Conservation (phyloP, 2,797 vertebrate genomes). For the Urophycis tenuis region DNA sequence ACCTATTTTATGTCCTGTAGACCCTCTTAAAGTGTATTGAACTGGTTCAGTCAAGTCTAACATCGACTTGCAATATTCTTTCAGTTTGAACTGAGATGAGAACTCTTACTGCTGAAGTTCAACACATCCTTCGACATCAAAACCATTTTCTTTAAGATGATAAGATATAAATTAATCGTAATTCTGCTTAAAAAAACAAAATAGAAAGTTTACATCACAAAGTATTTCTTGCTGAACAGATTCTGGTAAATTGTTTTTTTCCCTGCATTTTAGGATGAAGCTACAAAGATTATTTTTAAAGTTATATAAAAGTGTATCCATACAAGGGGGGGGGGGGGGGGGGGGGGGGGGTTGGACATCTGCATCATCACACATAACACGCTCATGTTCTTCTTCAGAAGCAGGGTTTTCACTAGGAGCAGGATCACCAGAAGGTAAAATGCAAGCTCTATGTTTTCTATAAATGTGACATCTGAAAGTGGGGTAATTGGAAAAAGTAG, state of each 20-base stretch:
- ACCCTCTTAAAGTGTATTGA: no score
- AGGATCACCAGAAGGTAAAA: no score
- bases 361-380: no score
- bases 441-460: no score
- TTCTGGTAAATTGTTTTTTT: neutral
- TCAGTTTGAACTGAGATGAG: neutral
- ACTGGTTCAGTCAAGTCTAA: no score
- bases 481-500: no score
- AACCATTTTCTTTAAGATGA: conserved; percentile 17
- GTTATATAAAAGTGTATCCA: conserved; percentile 13
- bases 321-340: neutral
- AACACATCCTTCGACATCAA: neutral
- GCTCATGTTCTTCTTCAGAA: no score
- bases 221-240: conserved; percentile 20
- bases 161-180: conserved; percentile 15
- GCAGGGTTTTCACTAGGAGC: no score
- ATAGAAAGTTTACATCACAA: neutral
- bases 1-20: no score
- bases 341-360: no score
- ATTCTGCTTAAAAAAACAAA: conserved; percentile 7
- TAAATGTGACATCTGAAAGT: no score
- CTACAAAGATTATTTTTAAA: conserved; percentile 16
- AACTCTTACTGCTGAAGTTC: neutral
- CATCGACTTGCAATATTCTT: no score
- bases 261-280: conserved; percentile 21